Evolutionary conservation across 2,888 invertebrate species (phyloP).

Genomic region (Athripsodes cinereus): DNA sequence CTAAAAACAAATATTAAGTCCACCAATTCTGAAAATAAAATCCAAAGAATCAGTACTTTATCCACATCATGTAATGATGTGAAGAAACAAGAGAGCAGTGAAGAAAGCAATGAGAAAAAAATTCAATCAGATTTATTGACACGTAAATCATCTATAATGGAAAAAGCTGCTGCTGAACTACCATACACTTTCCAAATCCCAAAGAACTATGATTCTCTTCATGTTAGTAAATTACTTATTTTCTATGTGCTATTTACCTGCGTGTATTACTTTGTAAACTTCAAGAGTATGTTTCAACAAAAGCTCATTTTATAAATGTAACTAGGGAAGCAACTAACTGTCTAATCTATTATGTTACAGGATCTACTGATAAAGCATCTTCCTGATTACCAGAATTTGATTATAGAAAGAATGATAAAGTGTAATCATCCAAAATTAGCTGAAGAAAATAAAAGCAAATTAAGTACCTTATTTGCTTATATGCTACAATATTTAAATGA

Average conservation of each 20-base stretch:
- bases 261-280: too few relatives aligned
- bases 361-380: constrained; percentile 55
- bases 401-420: constrained; percentile 78
- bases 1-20: constrained; percentile 21
- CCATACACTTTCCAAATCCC: constrained; percentile 57
- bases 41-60: too few relatives aligned
- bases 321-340: neutral
- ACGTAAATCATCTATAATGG: constrained; percentile 46
- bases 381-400: constrained; percentile 59
- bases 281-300: too few relatives aligned
- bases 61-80: too few relatives aligned
- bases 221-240: constrained; percentile 14
- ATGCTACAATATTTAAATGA: constrained; percentile 74
- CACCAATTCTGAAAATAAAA: too few relatives aligned
- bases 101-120: constrained; percentile 22
- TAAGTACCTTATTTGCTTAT: constrained; percentile 68
- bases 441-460: constrained; percentile 69
- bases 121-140: constrained; percentile 36
- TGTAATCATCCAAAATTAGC: constrained; percentile 79
- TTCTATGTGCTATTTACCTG: too few relatives aligned
- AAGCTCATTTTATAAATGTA: too few relatives aligned
- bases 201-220: constrained; percentile 55
- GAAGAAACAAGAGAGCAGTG: too few relatives aligned
- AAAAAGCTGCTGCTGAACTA: constrained; percentile 52
- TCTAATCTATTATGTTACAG: constrained; percentile 33